Base-by-base conservation (phyloP, 2,113 vertebrate species). In the Ophthalmolycus amberensis region DNA sequence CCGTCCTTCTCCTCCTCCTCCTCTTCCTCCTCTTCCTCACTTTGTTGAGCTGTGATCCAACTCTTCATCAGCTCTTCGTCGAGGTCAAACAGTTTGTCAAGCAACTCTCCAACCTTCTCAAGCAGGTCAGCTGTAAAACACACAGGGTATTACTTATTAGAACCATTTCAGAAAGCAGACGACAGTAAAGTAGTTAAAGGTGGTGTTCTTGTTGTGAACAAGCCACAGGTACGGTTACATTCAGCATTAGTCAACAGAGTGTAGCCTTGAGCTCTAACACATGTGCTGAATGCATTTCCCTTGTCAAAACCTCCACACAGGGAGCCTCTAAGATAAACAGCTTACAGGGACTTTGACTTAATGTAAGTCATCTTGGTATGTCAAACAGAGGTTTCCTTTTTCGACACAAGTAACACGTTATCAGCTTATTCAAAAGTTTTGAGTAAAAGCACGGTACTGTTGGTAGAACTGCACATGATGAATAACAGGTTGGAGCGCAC, bases 381-480 rank as follows among this genome's bases (percentile, higher is more conserved):
- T 40, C 25, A 62, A 68, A 75, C 44, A 58, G 9, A 65, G 60
- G 11, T 44, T 32, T 29, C 2, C 58, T 32, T 59, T 46, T 29
- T 34, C 16, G 9, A 20, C 9, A 84, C 2, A 20, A 42, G 18
- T 46, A 40, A 64, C 54, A 73, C 1, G 9, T 65, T 0, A 15
- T 46, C 6, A 69, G 48, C 37, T 58, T 32, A 59, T 59, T 44
- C 37, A 42, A 58, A 73, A 48, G 37, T 25, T 69, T 27, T 15
- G 2, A 70, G 18, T 69, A 44, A 88, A 90, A 76, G 18, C 27
- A 58, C 40, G 62, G 90, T 93, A 99, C 98, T 95, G 64, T 97
- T 99, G 64, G 97, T 99, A 62, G 98, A 99, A 89, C 97, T 99
- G 91, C 93, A 95, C 97, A 99, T 99, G 93, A 99, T 97, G 94